phyloP scores from a whole-genome alignment of 2,888 invertebrate species.

The Heterodera filipjevi region DNA sequence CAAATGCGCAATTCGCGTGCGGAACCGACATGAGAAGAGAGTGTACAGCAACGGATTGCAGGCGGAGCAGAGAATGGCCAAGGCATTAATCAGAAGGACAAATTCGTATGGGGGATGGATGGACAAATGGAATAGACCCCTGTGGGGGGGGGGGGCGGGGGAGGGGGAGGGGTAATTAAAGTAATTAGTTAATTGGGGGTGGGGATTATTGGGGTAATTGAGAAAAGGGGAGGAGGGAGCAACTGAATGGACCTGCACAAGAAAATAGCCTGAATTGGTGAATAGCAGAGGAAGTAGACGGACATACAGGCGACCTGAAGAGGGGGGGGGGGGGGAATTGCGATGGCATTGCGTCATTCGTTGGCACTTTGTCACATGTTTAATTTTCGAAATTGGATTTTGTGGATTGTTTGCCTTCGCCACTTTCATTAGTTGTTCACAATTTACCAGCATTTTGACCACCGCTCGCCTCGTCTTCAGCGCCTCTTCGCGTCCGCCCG shows the following conservation, averaged over 20 bases:
- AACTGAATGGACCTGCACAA: conserved; percentile 48
- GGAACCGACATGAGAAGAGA: conserved; percentile 59
- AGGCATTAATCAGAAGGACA: conserved; percentile 58
- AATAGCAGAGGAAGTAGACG: conserved; percentile 69
- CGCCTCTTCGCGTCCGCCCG: conserved; percentile 45
- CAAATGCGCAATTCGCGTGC: conserved; percentile 43
- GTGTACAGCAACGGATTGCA: conserved; percentile 63
- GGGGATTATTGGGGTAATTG: not conserved
- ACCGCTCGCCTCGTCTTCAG: conserved; percentile 62
- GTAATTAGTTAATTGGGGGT: not conserved
- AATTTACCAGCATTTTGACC: conserved; percentile 67
- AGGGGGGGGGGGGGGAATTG: too few relatives aligned
- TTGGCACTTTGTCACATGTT: too few relatives aligned
- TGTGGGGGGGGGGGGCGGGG: conserved; percentile 37
- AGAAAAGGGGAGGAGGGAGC: not conserved
- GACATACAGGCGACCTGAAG: conserved; percentile 65
- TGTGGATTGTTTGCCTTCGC: not conserved
- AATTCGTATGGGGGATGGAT: conserved; percentile 54
- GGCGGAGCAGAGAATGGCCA: conserved; percentile 61
- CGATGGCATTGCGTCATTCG: too few relatives aligned
- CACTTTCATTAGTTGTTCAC: too few relatives aligned
- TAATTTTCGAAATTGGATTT: too few relatives aligned
- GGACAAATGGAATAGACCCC: conserved; percentile 51
- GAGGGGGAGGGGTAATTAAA: not conserved
- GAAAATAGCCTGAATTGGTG: conserved; percentile 67